Percentiles rank a stretch among this genome's conserved stretches.
These are phyloP conservation scores for Cyclophora punctaria DNA, from an alignment of 2,888 invertebrate species.

Conservation along the genomic window DNA sequence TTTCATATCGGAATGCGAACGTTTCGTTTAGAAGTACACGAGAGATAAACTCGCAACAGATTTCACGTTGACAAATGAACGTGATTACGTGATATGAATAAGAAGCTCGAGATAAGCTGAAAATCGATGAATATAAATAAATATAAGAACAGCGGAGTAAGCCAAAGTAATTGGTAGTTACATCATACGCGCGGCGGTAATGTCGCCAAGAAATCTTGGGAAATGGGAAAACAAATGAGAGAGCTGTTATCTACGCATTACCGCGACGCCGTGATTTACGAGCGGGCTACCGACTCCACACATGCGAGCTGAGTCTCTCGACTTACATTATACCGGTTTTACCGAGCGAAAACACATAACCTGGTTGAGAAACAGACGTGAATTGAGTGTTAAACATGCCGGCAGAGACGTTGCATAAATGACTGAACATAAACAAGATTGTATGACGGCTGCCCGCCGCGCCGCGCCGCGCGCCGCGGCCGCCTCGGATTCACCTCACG, in stretches of 20 bases:
- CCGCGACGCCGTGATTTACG: conserved; percentile 64
- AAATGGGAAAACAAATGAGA: conserved; percentile 72
- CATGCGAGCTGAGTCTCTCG: conserved; percentile 5
- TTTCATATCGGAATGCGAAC: too few relatives aligned
- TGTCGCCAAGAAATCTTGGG: conserved; percentile 66
- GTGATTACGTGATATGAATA: too few relatives aligned
- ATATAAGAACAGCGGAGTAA: conserved; percentile 4
- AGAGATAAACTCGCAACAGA: too few relatives aligned
- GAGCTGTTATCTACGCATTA: conserved; percentile 72
- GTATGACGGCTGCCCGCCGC: conserved; percentile 27
- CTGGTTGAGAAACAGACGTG: conserved; percentile 55
- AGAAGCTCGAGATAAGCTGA: too few relatives aligned
- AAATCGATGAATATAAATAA: too few relatives aligned
- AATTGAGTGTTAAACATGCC: conserved; percentile 58
- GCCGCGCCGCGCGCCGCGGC: conserved; percentile 13
- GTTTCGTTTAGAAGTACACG: too few relatives aligned
- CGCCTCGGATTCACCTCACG: background rate
- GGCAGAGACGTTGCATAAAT: conserved; percentile 51
- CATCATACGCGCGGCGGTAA: conserved; percentile 51
- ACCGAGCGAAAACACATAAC: conserved; percentile 48
- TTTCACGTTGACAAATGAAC: too few relatives aligned
- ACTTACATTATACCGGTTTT: conserved; percentile 43
- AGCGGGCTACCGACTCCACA: conserved; percentile 47
- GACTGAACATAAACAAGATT: conserved; percentile 37
- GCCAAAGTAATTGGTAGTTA: conserved; percentile 52